A percentile compares a stretch with the other conserved stretches of the same genome.
phyloP scores from a whole-genome alignment of 2,888 invertebrate species.

The Seira ritae region DNA sequence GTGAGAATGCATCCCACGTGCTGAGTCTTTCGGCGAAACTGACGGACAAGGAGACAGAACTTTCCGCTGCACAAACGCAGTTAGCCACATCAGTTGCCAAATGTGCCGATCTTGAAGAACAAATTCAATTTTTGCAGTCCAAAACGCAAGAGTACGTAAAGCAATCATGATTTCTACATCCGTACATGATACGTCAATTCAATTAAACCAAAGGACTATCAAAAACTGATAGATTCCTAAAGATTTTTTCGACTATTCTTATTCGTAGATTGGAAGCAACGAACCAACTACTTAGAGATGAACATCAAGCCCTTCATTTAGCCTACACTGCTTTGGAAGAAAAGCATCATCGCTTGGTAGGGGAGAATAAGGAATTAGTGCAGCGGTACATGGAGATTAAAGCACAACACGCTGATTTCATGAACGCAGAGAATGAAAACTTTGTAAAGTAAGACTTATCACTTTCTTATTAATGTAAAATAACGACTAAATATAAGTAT shows the following conservation, averaged over 20 bases:
- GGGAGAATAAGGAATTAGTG: constrained; percentile 89
- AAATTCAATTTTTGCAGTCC: constrained; percentile 66
- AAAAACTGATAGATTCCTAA: too few species aligned
- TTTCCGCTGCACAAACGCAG: constrained; percentile 75
- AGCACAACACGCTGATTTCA: constrained; percentile 94
- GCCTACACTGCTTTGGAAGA: constrained; percentile 93
- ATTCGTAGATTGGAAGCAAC: constrained; percentile 83
- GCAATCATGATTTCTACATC: background rate
- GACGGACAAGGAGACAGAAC: constrained; percentile 88
- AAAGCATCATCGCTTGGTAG: constrained; percentile 88
- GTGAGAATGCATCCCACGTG: constrained; percentile 95
- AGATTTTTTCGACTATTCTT: too few species aligned
- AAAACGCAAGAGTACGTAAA: constrained; percentile 67
- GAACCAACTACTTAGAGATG: constrained; percentile 93
- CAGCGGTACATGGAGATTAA: constrained; percentile 94
- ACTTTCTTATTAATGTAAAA: too few species aligned
- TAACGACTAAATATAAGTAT: too few species aligned
- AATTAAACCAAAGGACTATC: too few species aligned
- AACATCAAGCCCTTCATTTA: constrained; percentile 95
- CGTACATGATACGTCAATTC: background rate
- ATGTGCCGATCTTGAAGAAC: constrained; percentile 70
- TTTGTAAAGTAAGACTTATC: constrained; percentile 84
- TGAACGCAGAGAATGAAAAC: constrained; percentile 98
- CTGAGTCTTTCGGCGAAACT: constrained; percentile 91
- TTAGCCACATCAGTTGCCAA: constrained; percentile 69